Percentiles rank a stretch among this genome's conserved stretches.
Evolutionary conservation across 2,113 vertebrate species (phyloP).

Genomic region (Aspiorhynchus laticeps): DNA sequence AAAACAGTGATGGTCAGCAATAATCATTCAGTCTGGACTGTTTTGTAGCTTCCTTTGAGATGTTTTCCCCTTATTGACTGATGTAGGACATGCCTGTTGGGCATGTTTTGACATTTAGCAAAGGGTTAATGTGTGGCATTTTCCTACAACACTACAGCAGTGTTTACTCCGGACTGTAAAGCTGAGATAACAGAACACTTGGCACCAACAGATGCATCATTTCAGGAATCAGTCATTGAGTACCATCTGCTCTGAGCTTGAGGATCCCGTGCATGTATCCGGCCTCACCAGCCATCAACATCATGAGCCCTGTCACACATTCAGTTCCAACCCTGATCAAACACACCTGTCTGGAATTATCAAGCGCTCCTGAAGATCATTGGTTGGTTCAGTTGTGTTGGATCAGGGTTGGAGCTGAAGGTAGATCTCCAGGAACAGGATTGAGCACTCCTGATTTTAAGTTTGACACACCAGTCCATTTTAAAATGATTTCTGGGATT

Average conservation of each 20-base stretch:
- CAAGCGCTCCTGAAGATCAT: too few relatives aligned
- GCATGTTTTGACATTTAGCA: slow-evolving; percentile 3
- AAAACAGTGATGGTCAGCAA: background rate
- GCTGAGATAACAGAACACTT: slow-evolving; percentile 24
- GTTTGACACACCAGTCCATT: background rate
- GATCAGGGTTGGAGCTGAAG: too few relatives aligned
- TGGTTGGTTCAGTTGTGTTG: too few relatives aligned
- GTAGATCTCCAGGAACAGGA: too few relatives aligned
- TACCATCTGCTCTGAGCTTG: slow-evolving; percentile 18
- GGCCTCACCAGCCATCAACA: background rate
- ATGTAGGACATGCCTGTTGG: background rate
- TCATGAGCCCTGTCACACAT: background rate
- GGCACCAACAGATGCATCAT: background rate
- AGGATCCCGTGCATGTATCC: background rate
- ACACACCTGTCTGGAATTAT: too few relatives aligned
- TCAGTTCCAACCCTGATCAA: too few relatives aligned
- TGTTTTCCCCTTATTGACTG: background rate
- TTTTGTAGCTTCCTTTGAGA: background rate
- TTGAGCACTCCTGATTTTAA: too few relatives aligned
- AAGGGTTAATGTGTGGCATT: background rate
- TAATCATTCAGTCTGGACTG: background rate
- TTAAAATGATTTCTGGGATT: background rate
- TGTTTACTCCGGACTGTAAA: slow-evolving; percentile 5
- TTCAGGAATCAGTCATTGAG: slow-evolving; percentile 8
- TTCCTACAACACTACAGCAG: background rate